Conservation (phyloP, 1,140 invertebrate species). For the Frieseomelitta varia region DNA sequence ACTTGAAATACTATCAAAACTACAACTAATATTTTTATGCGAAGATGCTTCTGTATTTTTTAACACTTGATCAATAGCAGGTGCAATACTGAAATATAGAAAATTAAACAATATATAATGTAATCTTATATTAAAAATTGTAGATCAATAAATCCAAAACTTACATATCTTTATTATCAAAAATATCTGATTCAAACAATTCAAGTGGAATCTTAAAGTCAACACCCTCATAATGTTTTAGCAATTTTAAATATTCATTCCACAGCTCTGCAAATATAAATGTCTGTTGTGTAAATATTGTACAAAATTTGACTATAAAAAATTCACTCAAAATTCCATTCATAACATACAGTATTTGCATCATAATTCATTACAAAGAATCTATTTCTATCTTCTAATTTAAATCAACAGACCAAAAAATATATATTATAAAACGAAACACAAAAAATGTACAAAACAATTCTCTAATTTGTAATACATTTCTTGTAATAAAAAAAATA, state of each 20-base stretch:
- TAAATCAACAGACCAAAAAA: background rate
- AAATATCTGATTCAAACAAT: constrained; percentile 7
- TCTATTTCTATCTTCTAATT: background rate
- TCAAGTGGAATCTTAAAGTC: constrained; percentile 22
- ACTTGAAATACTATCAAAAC: constrained; percentile 36
- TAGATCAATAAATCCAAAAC: constrained; percentile 27
- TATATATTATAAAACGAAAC: background rate
- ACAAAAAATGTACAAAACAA: background rate
- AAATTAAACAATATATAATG: background rate
- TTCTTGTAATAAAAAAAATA: background rate
- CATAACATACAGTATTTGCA: background rate
- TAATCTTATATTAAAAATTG: background rate
- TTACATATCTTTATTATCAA: constrained; percentile 47
- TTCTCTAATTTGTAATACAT: background rate
- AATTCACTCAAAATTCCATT: background rate
- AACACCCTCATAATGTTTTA: constrained; percentile 35
- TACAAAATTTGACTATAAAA: background rate
- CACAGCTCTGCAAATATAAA: constrained; percentile 68
- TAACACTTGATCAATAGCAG: background rate
- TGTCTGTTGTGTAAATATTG: background rate
- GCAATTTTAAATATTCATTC: constrained; percentile 62
- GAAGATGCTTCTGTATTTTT: background rate
- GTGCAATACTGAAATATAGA: constrained; percentile 22
- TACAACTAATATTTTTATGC: constrained; percentile 28
- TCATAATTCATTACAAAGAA: background rate